Conservation (phyloP, 2,113 vertebrate genomes). For the Egretta garzetta region DNA sequence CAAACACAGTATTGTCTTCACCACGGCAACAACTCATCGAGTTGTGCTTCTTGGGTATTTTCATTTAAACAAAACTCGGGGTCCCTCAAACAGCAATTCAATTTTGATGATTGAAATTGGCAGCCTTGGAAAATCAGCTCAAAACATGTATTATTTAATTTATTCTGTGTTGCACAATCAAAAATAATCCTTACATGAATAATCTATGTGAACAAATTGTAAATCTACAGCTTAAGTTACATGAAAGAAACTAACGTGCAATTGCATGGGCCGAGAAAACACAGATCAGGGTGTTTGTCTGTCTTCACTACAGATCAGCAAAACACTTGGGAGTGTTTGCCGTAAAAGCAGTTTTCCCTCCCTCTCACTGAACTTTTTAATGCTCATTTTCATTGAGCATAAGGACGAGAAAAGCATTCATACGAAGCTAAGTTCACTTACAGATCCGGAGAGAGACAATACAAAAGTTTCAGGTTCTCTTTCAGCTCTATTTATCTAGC, state of each 20-base stretch:
- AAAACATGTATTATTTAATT: not conserved
- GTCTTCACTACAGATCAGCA: not conserved
- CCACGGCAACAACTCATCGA: not conserved
- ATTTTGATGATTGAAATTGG: not conserved
- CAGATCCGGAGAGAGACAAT: not conserved
- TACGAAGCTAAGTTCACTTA: not conserved
- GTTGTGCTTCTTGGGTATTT: not conserved
- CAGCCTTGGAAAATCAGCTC: not conserved
- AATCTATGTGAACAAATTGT: not conserved
- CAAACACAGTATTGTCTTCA: not conserved
- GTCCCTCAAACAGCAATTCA: not conserved
- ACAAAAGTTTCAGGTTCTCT: not conserved
- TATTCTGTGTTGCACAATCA: not conserved
- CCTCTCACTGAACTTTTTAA: not conserved
- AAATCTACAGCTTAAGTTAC: not conserved
- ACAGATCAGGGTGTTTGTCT: not conserved
- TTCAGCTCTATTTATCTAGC: not conserved
- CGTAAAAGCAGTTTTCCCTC: not conserved
- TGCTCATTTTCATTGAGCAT: not conserved
- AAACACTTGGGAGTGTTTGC: not conserved
- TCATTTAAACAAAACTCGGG: not conserved
- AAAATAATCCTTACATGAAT: not conserved
- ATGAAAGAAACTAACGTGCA: not conserved
- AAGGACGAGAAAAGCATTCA: not conserved
- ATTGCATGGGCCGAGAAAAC: not conserved